phyloP scores from a whole-genome alignment of 2,797 vertebrate genomes.

The Enteromius afrohamiltoni region DNA sequence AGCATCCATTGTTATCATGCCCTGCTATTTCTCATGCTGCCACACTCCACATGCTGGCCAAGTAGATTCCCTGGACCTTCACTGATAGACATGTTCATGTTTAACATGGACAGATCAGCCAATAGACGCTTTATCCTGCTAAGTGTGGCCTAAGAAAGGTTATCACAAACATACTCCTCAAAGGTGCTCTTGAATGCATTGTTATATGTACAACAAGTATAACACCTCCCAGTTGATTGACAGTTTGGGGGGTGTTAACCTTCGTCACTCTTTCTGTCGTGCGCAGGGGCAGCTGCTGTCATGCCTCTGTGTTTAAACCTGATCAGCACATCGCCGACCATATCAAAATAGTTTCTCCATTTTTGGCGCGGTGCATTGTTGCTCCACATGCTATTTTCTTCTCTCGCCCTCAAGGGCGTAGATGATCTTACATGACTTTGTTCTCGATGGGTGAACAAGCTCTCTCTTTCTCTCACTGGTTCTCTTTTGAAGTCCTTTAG shows the following conservation, averaged over 20 bases:
- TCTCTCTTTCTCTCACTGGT: not conserved
- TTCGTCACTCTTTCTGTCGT: slow-evolving; percentile 53
- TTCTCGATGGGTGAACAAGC: slow-evolving; percentile 54
- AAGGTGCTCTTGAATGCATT: not conserved
- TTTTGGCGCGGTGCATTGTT: slow-evolving; percentile 76
- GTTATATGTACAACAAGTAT: not conserved
- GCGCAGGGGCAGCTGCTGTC: slow-evolving; percentile 72
- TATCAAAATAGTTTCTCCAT: slow-evolving; percentile 83
- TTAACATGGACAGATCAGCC: slow-evolving; percentile 18
- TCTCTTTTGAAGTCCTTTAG: not conserved
- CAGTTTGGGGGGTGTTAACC: slow-evolving; percentile 38
- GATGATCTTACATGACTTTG: slow-evolving; percentile 65
- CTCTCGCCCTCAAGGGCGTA: slow-evolving; percentile 69
- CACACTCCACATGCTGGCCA: not conserved
- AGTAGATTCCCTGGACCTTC: not conserved
- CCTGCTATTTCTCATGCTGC: slow-evolving; percentile 13
- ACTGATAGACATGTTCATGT: slow-evolving; percentile 19
- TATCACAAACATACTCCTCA: not conserved
- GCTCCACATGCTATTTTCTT: slow-evolving; percentile 73
- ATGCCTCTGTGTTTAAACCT: slow-evolving; percentile 74
- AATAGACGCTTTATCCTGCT: not conserved
- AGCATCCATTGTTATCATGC: slow-evolving; percentile 25
- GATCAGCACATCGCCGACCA: slow-evolving; percentile 69
- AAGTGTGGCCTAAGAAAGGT: not conserved
- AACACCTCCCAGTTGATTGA: slow-evolving; percentile 33